Evolutionary conservation across 1,140 invertebrate genomes (phyloP).

Genomic region (Drosophila nigromelanica): DNA sequence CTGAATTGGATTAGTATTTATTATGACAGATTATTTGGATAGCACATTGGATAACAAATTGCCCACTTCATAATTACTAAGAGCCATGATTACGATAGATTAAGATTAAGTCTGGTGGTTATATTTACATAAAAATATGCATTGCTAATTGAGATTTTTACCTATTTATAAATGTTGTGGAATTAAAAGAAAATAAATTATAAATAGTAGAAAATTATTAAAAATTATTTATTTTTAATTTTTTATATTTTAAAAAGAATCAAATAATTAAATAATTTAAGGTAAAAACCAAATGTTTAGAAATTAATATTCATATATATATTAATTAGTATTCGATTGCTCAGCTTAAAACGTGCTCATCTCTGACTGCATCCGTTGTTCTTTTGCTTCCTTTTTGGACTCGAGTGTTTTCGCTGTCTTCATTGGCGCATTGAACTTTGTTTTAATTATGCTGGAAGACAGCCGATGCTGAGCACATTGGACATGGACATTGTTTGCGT

Average conservation of each 20-base stretch:
- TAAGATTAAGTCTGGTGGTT: too few species aligned
- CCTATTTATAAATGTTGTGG: too few species aligned
- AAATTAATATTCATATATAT: not conserved
- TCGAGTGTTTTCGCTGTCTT: conserved; percentile 31
- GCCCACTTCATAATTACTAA: not conserved
- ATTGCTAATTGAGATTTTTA: too few species aligned
- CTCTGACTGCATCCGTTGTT: conserved; percentile 6
- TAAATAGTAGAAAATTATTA: too few species aligned
- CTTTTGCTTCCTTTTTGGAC: not conserved
- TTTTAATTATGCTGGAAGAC: conserved; percentile 73
- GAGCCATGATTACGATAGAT: too few species aligned
- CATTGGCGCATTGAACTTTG: conserved; percentile 72
- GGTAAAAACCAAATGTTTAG: too few species aligned
- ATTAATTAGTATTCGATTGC: too few species aligned
- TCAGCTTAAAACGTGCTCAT: conserved; percentile 8
- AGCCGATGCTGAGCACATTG: conserved; percentile 50
- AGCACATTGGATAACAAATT: not conserved
- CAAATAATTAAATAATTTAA: too few species aligned
- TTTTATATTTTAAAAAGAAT: too few species aligned
- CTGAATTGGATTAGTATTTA: not conserved
- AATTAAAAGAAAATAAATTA: too few species aligned
- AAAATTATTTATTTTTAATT: too few species aligned
- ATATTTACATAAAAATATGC: too few species aligned
- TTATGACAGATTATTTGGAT: not conserved
- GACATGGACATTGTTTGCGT: conserved; percentile 71